Percentiles rank a stretch among this genome's conserved stretches.
phyloP scores from a whole-genome alignment of 2,113 vertebrate species.

The Cyprinus carpio region DNA sequence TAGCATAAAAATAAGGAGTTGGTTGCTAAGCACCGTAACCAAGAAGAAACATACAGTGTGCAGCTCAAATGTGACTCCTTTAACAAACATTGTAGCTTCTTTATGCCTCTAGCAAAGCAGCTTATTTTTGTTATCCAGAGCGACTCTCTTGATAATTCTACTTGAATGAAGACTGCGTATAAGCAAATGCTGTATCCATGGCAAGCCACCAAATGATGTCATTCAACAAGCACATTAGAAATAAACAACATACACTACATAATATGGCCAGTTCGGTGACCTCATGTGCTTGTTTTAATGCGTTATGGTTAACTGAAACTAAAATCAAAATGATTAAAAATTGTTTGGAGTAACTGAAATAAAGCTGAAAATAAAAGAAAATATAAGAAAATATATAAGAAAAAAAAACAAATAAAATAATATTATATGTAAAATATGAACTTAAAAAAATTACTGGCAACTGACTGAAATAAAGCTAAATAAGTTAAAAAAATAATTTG shows the following conservation, averaged over 20 bases:
- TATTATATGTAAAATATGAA: too few relatives aligned
- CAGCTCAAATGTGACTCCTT: background rate
- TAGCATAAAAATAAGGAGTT: background rate
- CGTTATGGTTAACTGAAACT: background rate
- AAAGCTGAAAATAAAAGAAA: background rate
- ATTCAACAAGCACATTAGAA: background rate
- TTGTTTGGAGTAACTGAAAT: background rate
- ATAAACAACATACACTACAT: background rate
- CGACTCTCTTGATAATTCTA: constrained; percentile 28
- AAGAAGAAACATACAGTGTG: background rate
- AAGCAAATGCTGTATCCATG: constrained; percentile 20
- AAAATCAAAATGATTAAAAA: background rate
- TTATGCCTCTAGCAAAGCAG: background rate
- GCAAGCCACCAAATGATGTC: constrained; percentile 3
- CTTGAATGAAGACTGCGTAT: background rate
- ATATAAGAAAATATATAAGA: too few relatives aligned
- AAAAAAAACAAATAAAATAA: too few relatives aligned
- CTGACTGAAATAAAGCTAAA: too few relatives aligned
- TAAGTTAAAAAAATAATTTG: too few relatives aligned
- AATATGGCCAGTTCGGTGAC: background rate
- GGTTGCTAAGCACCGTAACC: constrained; percentile 1
- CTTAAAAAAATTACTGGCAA: too few relatives aligned
- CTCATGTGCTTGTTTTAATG: background rate
- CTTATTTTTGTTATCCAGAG: constrained; percentile 24
- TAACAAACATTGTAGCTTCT: constrained; percentile 4